Evolutionary conservation across 2,888 invertebrate species (phyloP).

Genomic region (Pasiphila rectangulata): DNA sequence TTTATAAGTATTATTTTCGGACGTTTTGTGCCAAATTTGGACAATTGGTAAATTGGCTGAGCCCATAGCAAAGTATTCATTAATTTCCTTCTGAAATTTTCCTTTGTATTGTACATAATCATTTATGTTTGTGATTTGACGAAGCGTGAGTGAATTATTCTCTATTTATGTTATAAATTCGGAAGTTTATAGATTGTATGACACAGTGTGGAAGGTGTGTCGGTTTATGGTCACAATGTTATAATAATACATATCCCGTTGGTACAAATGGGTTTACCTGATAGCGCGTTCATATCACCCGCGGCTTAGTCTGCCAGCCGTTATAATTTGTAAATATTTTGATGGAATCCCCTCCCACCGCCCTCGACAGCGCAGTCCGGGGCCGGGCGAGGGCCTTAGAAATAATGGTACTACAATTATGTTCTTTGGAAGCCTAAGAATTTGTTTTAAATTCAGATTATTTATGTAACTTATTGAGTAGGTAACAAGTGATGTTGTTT

Average conservation of each 20-base stretch:
- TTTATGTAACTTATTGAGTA: slow-evolving; percentile 79
- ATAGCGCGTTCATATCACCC: slow-evolving; percentile 57
- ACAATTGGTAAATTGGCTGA: slow-evolving; percentile 60
- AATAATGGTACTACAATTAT: slow-evolving; percentile 49
- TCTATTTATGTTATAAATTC: slow-evolving; percentile 21
- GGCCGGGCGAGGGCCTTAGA: slow-evolving; percentile 29
- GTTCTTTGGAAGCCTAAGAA: slow-evolving; percentile 76
- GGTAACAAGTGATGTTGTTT: slow-evolving; percentile 60
- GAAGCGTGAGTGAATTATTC: slow-evolving; percentile 48
- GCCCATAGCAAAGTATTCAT: slow-evolving; percentile 44
- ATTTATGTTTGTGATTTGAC: slow-evolving; percentile 42
- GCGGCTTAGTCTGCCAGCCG: slow-evolving; percentile 57
- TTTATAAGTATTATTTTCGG: slow-evolving; percentile 62
- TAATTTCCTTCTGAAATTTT: slow-evolving; percentile 36
- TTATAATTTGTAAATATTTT: slow-evolving; percentile 61
- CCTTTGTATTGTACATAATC: slow-evolving; percentile 39
- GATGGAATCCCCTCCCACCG: slow-evolving; percentile 14
- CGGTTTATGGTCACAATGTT: slow-evolving; percentile 46
- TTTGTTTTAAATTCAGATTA: slow-evolving; percentile 77
- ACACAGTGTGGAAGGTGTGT: slow-evolving; percentile 18
- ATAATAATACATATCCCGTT: slow-evolving; percentile 58
- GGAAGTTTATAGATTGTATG: slow-evolving; percentile 7
- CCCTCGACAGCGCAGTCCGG: slow-evolving; percentile 10
- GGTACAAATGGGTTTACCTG: slow-evolving; percentile 63
- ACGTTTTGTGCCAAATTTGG: slow-evolving; percentile 71